Percentiles rank a stretch among this genome's conserved stretches.
These are phyloP conservation scores for Brachypodius melanocephalos DNA, from an alignment of 2,113 vertebrate genomes.

Conservation along the genomic window DNA sequence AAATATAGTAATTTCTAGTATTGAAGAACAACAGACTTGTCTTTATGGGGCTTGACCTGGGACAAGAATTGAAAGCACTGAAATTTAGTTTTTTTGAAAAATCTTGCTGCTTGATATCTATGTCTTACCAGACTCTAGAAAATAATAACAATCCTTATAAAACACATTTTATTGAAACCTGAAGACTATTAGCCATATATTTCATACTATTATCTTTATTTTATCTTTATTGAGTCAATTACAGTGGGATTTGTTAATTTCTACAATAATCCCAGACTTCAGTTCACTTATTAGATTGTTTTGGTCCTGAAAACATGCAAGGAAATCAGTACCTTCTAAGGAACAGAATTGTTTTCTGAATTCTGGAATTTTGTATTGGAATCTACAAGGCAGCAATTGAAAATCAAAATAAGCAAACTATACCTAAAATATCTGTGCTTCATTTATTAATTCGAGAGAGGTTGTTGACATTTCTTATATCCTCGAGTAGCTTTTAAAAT, in stretches of 20 bases:
- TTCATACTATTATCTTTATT: not conserved
- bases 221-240: not conserved
- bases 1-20: not conserved
- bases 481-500: not conserved
- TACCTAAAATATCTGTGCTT: not conserved
- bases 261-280: not conserved
- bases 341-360: not conserved
- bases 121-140: not conserved
- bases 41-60: not conserved
- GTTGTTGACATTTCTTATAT: not conserved
- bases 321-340: not conserved
- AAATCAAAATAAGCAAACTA: not conserved
- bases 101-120: not conserved
- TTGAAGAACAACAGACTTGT: not conserved
- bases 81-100: not conserved
- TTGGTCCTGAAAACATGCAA: not conserved
- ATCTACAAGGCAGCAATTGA: not conserved
- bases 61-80: not conserved
- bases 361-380: not conserved
- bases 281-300: not conserved
- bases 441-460: not conserved
- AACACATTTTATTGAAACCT: not conserved
- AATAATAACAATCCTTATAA: not conserved
- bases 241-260: not conserved
- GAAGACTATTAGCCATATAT: not conserved